Evolutionary conservation across 2,113 vertebrate genomes (phyloP).

Genomic region (Lepus timidus): DNA sequence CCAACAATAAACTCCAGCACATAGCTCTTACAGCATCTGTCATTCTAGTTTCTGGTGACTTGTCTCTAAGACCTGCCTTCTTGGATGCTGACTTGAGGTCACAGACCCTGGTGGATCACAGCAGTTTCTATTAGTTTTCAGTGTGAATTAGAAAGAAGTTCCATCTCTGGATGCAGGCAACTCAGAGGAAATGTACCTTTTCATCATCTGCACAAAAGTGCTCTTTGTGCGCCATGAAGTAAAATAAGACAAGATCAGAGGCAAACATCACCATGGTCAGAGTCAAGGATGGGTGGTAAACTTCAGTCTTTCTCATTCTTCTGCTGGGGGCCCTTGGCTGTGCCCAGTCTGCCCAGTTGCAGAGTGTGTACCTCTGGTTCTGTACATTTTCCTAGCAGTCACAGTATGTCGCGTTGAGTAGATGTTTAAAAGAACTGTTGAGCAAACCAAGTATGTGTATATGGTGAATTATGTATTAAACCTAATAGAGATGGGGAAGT

Average conservation of each 20-base stretch:
- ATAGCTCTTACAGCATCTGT: no score
- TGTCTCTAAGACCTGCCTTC: not conserved
- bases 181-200: not conserved
- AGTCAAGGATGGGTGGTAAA: not conserved
- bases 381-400: not conserved
- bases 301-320: not conserved
- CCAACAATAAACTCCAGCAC: not conserved
- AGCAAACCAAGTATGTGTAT: not conserved
- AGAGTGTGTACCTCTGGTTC: not conserved
- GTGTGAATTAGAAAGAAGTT: not conserved
- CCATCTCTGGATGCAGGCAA: not conserved
- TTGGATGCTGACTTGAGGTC: not conserved
- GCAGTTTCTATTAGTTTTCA: not conserved
- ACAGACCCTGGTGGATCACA: not conserved
- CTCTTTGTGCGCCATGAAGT: conserved; percentile 42
- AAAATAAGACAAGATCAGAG: not conserved
- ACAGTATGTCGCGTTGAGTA: not conserved
- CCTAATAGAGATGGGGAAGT: not conserved
- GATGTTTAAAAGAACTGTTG: not conserved
- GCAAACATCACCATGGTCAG: not conserved
- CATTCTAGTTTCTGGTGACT: not conserved
- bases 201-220: not conserved
- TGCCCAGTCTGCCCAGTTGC: no score
- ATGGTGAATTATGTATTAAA: not conserved
- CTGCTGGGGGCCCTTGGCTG: not conserved